A percentile compares a stretch with the other conserved stretches of the same genome.
These are phyloP conservation scores for Euzophera pinguis DNA, from an alignment of 2,888 invertebrate species.

Conservation along the genomic window DNA sequence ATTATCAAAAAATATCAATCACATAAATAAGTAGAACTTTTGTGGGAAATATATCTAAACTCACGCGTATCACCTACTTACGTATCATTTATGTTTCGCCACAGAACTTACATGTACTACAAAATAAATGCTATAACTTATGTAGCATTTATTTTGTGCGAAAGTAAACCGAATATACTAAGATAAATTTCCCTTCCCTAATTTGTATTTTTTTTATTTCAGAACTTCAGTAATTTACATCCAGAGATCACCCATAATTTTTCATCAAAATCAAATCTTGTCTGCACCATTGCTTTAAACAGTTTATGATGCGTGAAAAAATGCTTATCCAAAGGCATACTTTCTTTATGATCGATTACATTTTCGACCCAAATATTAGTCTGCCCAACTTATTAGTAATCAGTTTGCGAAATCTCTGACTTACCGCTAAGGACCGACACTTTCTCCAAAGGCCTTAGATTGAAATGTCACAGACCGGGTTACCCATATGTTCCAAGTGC, in stretches of 20 bases:
- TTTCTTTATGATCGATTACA: not conserved
- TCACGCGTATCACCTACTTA: no score
- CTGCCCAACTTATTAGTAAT: not conserved
- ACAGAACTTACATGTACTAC: no score
- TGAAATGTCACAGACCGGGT: constrained; percentile 62
- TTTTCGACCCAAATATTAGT: constrained; percentile 8
- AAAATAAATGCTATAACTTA: no score
- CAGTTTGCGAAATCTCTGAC: constrained; percentile 20
- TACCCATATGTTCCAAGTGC: constrained; percentile 45
- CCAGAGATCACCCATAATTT: no score
- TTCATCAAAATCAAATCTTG: no score
- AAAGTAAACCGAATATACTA: not conserved
- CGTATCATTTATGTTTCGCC: not conserved
- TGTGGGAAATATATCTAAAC: not conserved
- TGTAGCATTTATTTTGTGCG: not conserved
- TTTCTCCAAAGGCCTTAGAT: constrained; percentile 55
- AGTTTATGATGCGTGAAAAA: no score
- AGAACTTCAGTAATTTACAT: no score
- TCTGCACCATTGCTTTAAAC: no score
- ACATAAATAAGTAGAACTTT: not conserved
- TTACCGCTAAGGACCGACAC: constrained; percentile 53
- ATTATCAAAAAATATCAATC: no score
- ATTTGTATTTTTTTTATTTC: no score
- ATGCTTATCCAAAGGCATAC: no score
- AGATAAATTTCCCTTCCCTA: no score